Evolutionary conservation across 2,113 vertebrate genomes (phyloP).

Genomic region (Sminthopsis crassicaudata): DNA sequence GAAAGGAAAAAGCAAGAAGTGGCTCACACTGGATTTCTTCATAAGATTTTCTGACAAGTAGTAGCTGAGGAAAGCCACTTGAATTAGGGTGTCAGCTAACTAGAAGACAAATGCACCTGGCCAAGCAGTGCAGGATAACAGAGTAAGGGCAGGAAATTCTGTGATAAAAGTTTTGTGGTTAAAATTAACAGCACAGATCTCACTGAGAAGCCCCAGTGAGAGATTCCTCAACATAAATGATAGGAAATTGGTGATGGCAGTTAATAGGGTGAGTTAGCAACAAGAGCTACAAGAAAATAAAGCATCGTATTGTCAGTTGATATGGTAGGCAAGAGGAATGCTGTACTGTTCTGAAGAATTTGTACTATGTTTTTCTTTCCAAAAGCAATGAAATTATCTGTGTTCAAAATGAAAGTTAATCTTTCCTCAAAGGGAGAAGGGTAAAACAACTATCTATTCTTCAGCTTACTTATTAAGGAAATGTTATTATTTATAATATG

Average conservation of each 20-base stretch:
- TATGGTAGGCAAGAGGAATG: not conserved
- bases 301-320: not conserved
- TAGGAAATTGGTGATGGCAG: not conserved
- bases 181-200: not conserved
- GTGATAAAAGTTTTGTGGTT: not conserved
- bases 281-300: not conserved
- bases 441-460: not conserved
- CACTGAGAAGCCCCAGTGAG: not conserved
- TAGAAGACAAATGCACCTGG: not conserved
- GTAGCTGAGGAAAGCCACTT: not conserved
- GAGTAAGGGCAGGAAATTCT: not conserved
- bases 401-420: not conserved
- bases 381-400: not conserved
- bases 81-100: not conserved
- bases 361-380: not conserved
- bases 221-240: not conserved
- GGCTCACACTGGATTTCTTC: not conserved
- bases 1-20: not conserved
- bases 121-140: not conserved
- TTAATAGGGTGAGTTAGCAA: not conserved
- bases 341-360: not conserved
- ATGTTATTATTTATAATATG: not conserved
- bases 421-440: not conserved
- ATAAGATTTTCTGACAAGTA: not conserved
- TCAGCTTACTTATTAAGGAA: not conserved